phyloP scores from a whole-genome alignment of 2,888 invertebrate species.

The Pelosia muscerda region DNA sequence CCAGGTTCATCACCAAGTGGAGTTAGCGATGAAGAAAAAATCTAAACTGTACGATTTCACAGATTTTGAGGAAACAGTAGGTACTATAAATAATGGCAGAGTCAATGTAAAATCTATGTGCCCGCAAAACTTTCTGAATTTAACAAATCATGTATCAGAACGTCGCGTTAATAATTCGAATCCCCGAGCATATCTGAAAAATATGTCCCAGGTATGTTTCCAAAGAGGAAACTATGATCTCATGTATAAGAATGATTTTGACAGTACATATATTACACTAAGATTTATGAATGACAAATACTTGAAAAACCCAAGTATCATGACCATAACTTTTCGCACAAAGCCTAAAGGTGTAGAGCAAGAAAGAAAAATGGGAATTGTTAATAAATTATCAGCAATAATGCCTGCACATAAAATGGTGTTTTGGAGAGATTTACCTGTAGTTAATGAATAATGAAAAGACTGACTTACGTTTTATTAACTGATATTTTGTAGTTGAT shows the following conservation, averaged over 20 bases:
- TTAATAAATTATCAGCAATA: not conserved
- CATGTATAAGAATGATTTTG: constrained; percentile 19
- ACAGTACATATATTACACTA: constrained; percentile 4
- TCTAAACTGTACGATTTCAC: no score
- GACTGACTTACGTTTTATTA: constrained; percentile 9
- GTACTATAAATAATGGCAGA: no score
- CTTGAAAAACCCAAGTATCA: not conserved
- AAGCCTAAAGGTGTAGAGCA: not conserved
- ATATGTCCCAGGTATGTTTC: no score
- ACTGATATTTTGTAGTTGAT: not conserved
- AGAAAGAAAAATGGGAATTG: not conserved
- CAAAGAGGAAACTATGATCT: constrained; percentile 11
- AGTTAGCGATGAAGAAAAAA: no score
- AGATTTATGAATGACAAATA: constrained; percentile 7
- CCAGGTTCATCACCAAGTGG: no score
- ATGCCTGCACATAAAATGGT: not conserved
- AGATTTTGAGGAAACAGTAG: no score
- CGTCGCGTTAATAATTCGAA: no score
- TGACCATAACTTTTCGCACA: not conserved
- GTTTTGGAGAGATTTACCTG: not conserved
- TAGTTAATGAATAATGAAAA: constrained; percentile 4
- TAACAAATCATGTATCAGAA: no score
- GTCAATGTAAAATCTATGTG: no score
- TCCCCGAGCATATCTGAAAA: no score
- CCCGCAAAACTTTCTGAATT: no score